Evolutionary conservation across 2,113 vertebrate species (phyloP), one percentile per base, ranked within the genome.

Genomic region (Gadus chalcogrammus): DNA sequence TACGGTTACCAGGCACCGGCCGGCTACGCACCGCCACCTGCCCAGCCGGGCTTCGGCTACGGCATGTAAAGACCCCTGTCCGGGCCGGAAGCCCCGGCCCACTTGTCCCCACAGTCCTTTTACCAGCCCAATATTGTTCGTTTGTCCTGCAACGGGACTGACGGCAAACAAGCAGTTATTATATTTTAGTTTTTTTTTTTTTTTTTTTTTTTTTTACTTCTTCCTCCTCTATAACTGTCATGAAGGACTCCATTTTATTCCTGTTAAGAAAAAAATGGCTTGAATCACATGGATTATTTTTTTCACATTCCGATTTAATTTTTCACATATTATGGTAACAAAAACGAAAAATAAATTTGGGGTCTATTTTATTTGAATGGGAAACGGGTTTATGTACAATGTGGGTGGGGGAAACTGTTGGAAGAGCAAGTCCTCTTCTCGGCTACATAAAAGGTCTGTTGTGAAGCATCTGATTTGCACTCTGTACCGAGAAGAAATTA

Each of bases 401-500:
- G 86, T 75, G 83, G 38, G 60, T 64, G 61, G 78, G 79, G 78
- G 60, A 12, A n/a, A 28, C 79, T 85, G 68, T 78, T 78, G 62
- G 84, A 85, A 87, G 85, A 88, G 83, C 84, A 73, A 90, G 87
- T 93, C 90, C 92, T 91, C 93, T 93, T 89, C 86, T 78, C 75
- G 42, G 71, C 82, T 38, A 79, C 88, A 91, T 79, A 75, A 84
- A 85, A 83, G 81, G 92, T 95, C 92, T 95, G 67, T 96, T 92
- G 93, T 95, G 94, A 94, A 95, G 92, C 93, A 94, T 93, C 93
- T 94, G 92, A 95, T 97, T 98, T 99, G 96, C 96, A 98, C 96
- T 98, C 95, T 94, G 90, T 95, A 94, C 94, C 93, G 92, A 96
- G 94, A 94, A 91, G 81, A 93, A 92, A 94, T 92, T 93, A 92